Evolutionary conservation across 2,888 invertebrate genomes (phyloP).

Genomic region (Furcula furcula): DNA sequence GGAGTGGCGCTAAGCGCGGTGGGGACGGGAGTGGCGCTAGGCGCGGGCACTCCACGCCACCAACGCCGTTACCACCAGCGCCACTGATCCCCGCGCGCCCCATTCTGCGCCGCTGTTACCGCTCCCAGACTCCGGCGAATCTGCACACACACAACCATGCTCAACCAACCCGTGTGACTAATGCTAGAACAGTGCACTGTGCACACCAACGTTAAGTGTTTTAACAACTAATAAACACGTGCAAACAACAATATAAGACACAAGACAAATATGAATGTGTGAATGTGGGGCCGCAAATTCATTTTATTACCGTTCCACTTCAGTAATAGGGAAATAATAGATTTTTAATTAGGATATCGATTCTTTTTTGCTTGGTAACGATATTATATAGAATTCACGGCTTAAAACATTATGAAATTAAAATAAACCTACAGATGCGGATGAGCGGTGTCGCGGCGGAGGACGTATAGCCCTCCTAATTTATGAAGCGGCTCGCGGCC

Average conservation of each 20-base stretch:
- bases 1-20: slow-evolving; percentile 9
- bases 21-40: not conserved
- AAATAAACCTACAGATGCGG: slow-evolving; percentile 74
- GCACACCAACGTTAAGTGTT: slow-evolving; percentile 11
- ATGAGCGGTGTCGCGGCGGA: slow-evolving; percentile 73
- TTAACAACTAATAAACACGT: slow-evolving; percentile 17
- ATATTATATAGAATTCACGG: slow-evolving; percentile 37
- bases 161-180: slow-evolving; percentile 24
- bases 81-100: slow-evolving; percentile 13
- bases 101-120: slow-evolving; percentile 32
- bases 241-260: slow-evolving; percentile 27
- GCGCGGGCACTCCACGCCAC: slow-evolving; percentile 32
- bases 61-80: slow-evolving; percentile 16
- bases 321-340: no score
- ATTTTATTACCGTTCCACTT: no score
- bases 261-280: slow-evolving; percentile 24
- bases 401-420: slow-evolving; percentile 53
- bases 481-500: slow-evolving; percentile 58
- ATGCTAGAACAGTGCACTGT: slow-evolving; percentile 13
- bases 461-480: slow-evolving; percentile 64
- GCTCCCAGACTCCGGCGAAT: slow-evolving; percentile 38
- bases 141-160: slow-evolving; percentile 33
- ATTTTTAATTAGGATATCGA: no score
- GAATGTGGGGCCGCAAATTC: slow-evolving; percentile 6
- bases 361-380: no score